Percentiles rank a stretch among this genome's conserved stretches.
These are phyloP conservation scores for Acyrthosiphon pisum DNA, from an alignment of 1,140 invertebrate genomes.

Conservation along the genomic window DNA sequence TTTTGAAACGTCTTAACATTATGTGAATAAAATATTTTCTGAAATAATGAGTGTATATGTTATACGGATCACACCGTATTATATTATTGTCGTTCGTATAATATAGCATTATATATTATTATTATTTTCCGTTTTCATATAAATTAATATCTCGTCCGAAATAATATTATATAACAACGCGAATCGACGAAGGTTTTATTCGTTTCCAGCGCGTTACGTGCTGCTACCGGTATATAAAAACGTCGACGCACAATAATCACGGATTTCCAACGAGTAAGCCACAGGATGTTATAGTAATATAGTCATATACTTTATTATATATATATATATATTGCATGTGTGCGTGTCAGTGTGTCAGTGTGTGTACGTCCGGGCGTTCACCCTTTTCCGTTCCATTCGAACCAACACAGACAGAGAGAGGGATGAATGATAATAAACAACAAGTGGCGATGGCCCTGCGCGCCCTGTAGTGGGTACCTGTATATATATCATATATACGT, in stretches of 20 bases:
- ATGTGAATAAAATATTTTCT: too few relatives aligned
- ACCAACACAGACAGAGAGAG: neutral
- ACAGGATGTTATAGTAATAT: neutral
- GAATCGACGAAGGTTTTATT: neutral
- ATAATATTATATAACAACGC: neutral
- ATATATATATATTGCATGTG: neutral
- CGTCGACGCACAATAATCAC: neutral
- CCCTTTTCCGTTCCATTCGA: neutral
- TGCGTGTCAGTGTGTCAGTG: too few relatives aligned
- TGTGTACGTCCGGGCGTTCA: neutral
- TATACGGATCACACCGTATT: too few relatives aligned
- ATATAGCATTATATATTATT: neutral
- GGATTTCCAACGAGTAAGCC: neutral
- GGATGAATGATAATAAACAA: slow-evolving; percentile 18
- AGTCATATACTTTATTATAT: too few relatives aligned
- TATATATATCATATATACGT: too few relatives aligned
- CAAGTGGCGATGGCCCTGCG: neutral
- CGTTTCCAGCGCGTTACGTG: neutral
- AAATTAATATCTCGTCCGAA: neutral
- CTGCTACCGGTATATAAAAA: neutral
- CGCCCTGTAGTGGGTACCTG: neutral
- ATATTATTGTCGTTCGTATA: neutral
- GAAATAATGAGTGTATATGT: too few relatives aligned
- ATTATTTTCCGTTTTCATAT: neutral
- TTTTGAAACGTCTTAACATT: too few relatives aligned